Base-by-base conservation (phyloP, 2,113 vertebrate species). In the Bothrops jararaca region DNA sequence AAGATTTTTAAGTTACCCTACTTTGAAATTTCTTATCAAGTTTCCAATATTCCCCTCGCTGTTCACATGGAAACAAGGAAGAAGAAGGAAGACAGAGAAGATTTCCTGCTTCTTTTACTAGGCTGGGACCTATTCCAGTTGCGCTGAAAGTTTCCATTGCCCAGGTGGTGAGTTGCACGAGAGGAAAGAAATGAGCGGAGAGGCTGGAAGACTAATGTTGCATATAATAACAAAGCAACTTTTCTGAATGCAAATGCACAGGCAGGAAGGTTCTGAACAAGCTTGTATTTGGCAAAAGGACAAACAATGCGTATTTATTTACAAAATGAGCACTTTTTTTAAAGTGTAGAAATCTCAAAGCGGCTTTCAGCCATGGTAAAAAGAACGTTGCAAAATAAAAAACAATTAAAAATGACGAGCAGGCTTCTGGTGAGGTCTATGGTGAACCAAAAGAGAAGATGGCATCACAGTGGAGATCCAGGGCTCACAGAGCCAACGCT, bases 1-100 rank as follows among this genome's bases (percentile, higher is more conserved):
- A 92, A 74, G 85, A 6, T 88, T 94, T 96, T 86, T 52, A 96
- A 92, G 92, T 60, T 24, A 92, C 86, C 85, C 56, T 88, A 42
- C 34, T 86, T 64, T 90, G 45, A 52, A 91, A 85, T 64, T 53
- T 53, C 54, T n/a, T 23, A 39, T 5, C n/a, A 64, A 34, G 85
- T 89, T n/a, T 45, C 48, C 86, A 3, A 52, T 9, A 87, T 39
- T 5, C 56, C 42, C 26, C 39, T 39, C 91, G 0, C 11, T 5
- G 42, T 87, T 94, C 64, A 69, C 88, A 89, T 2, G 2, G 64
- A 90, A 94, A 93, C 85, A 24, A 5, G 0, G 23, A 91, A 56
- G 13, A 45, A 94, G 4, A 0, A 0, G 50, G 86, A 9, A 91
- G 54, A 15, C 80, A 86, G 42, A 1, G 48, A 5, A 64, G 39